A percentile compares a stretch with the other conserved stretches of the same genome.
phyloP scores from a whole-genome alignment of 2,888 invertebrate genomes.

The Escarpia spicata region DNA sequence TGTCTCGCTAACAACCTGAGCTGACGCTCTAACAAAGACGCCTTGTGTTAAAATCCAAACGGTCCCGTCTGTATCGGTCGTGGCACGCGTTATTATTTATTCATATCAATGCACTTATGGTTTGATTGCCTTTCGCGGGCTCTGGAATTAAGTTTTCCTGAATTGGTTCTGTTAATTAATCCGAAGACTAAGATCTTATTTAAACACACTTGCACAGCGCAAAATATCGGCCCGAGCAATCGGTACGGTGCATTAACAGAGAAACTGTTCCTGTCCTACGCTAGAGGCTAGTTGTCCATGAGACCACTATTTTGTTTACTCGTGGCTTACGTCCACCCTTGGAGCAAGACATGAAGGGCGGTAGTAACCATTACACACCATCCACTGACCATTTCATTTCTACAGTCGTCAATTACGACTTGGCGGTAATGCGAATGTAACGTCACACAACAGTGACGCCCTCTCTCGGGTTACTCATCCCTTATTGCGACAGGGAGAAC shows the following conservation, averaged over 20 bases:
- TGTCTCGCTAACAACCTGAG: background rate
- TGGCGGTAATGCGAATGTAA: too few relatives aligned
- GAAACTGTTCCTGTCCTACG: background rate
- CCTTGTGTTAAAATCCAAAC: background rate
- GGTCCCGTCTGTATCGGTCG: background rate
- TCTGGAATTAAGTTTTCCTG: background rate
- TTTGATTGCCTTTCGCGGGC: background rate
- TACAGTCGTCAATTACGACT: too few relatives aligned
- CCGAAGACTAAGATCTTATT: background rate
- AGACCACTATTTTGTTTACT: too few relatives aligned
- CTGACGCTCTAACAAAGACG: background rate
- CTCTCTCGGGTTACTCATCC: too few relatives aligned
- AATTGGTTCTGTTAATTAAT: constrained; percentile 3
- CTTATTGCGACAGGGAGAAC: too few relatives aligned
- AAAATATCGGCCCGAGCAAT: background rate
- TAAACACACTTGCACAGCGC: background rate
- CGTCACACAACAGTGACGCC: too few relatives aligned
- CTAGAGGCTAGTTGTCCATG: too few relatives aligned
- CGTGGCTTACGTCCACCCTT: too few relatives aligned
- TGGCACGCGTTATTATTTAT: background rate
- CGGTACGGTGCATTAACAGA: background rate
- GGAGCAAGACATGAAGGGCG: too few relatives aligned
- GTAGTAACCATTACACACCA: too few relatives aligned
- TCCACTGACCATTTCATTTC: too few relatives aligned
- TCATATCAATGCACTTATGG: background rate